These are phyloP conservation scores for Torymus auratus DNA, from an alignment of 2,888 invertebrate genomes.

Conservation along the genomic window DNA sequence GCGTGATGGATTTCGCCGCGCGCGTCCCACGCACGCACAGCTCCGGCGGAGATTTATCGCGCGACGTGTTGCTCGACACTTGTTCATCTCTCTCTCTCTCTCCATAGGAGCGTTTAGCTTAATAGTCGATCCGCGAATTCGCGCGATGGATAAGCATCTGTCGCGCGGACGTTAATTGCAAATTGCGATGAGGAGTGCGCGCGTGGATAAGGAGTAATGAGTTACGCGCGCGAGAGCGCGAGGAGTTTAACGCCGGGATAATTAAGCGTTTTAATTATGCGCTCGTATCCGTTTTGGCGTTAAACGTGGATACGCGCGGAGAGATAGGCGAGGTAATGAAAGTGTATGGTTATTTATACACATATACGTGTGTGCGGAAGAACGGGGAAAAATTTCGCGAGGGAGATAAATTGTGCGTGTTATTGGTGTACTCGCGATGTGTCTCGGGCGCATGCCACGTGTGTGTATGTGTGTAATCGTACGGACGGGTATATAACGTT, in stretches of 20 bases:
- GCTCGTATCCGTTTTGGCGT: background rate
- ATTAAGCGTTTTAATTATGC: constrained; percentile 38
- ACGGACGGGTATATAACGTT: background rate
- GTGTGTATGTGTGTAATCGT: too few species aligned
- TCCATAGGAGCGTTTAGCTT: too few species aligned
- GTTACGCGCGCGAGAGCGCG: background rate
- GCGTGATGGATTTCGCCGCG: constrained; percentile 27
- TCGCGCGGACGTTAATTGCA: background rate
- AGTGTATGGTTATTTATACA: constrained; percentile 18
- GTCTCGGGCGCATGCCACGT: background rate
- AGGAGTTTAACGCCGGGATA: constrained; percentile 10
- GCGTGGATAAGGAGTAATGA: constrained; percentile 25
- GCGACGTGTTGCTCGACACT: too few species aligned
- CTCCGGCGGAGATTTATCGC: too few species aligned
- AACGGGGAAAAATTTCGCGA: background rate
- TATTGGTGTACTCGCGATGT: background rate
- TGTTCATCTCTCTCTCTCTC: too few species aligned
- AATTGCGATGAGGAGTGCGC: background rate
- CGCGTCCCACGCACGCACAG: constrained; percentile 14
- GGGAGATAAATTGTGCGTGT: constrained; percentile 5
- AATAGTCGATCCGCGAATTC: too few species aligned
- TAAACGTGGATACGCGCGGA: background rate
- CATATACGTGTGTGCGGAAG: too few species aligned
- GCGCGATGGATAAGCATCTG: too few species aligned
- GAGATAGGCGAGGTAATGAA: background rate